Percentiles rank a stretch among this genome's conserved stretches.
These are phyloP conservation scores for Orussus abietinus DNA, from an alignment of 1,140 invertebrate species.

Conservation along the genomic window DNA sequence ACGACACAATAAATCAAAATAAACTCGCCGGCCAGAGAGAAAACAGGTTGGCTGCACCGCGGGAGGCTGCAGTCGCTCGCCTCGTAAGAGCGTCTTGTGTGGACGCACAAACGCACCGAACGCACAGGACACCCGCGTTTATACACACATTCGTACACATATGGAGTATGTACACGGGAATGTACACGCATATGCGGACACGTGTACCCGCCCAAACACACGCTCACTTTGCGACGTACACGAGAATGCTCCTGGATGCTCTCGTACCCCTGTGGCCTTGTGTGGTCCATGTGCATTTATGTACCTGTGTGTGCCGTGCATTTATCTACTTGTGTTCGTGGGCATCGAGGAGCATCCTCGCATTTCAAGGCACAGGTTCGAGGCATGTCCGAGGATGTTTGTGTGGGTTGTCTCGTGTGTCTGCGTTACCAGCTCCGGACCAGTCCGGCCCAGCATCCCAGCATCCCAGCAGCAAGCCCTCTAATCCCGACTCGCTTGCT, in stretches of 20 bases:
- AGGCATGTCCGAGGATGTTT: not conserved
- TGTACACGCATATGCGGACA: too few species aligned
- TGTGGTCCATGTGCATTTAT: too few species aligned
- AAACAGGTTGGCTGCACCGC: slow-evolving; percentile 43
- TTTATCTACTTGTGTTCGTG: not conserved
- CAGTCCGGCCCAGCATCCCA: slow-evolving; percentile 4
- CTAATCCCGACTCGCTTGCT: slow-evolving; percentile 6
- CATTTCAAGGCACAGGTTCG: not conserved
- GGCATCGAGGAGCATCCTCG: not conserved
- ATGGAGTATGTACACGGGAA: too few species aligned
- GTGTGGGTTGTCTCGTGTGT: not conserved
- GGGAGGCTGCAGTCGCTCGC: slow-evolving; percentile 27
- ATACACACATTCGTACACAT: too few species aligned
- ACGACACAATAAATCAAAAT: slow-evolving; percentile 48
- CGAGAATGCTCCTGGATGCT: not conserved
- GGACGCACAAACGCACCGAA: not conserved
- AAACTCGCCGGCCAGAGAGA: slow-evolving; percentile 36
- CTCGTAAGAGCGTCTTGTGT: not conserved
- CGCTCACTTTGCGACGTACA: too few species aligned
- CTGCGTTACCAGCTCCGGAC: slow-evolving; percentile 5
- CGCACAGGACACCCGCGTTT: too few species aligned
- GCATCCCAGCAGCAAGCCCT: too few species aligned
- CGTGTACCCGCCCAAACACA: too few species aligned
- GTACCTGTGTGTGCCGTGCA: not conserved
- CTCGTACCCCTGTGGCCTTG: slow-evolving; percentile 3